Base-by-base conservation (phyloP, 2,888 invertebrate species). In the Leptopilina syphax region DNA sequence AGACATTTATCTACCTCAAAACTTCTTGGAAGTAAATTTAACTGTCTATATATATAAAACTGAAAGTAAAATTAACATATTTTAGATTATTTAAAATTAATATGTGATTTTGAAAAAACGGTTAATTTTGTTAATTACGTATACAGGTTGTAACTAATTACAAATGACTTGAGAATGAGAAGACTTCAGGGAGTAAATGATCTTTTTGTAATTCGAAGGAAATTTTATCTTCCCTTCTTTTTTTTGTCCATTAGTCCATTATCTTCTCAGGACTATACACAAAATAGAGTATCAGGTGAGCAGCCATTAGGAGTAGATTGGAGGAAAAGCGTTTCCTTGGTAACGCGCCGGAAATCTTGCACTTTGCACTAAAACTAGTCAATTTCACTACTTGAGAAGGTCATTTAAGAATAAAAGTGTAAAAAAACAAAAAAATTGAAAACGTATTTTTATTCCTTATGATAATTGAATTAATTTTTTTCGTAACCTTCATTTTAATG, bases 221-320 rank as follows among this genome's bases (percentile, higher is more conserved):
- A 18, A 63, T 63, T n/a, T 41, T 44, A 44, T 54, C 34, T 57
- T 73, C 1, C 10, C 50, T 54, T n/a, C 44, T 6, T 4, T 27
- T 73, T 57, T 73, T 54, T 27, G 6, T 50, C 50, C 70, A 70
- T 70, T 57, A 57, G 57, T 57, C 41, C 73, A 60, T 73, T 73
- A 57, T 73, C 57, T 73, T 41, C 73, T 57, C 73, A 60, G 41
- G n/a, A 73, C n/a, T 57, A 57, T 18, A 7, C 27, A 70, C 34
- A 50, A 73, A 73, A 57, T 73, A n/a, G 34, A 13, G 70, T 34
- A 70, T 57, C 54, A 27, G 27, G n/a, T 57, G 57, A 73, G 34
- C 41, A n/a, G 73, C 57, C 54, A 73, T 73, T 73, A 73, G 57
- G 73, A 54, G 41, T 60, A 41, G 73, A 73, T 60, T 73, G 27